A percentile compares a stretch with the other conserved stretches of the same genome.
phyloP scores from a whole-genome alignment of 2,113 vertebrate species.

The Nipponia nippon region DNA sequence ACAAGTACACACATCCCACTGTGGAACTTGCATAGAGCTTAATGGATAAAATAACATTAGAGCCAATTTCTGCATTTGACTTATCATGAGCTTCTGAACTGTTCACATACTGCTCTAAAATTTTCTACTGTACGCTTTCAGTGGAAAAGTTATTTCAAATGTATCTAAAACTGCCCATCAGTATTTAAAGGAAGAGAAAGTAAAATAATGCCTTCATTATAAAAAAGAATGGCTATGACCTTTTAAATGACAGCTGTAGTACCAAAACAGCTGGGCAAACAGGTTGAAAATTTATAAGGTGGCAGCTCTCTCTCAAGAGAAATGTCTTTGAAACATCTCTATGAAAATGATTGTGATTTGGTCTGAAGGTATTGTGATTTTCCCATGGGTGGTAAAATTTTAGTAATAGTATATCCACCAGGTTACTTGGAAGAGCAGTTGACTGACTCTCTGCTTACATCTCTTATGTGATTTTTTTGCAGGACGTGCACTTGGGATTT shows the following conservation, averaged over 20 bases:
- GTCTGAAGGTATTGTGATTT: background rate
- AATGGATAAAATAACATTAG: background rate
- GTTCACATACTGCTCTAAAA: background rate
- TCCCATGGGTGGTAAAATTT: background rate
- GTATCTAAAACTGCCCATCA: background rate
- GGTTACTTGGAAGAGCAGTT: background rate
- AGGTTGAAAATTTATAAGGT: constrained; percentile 19
- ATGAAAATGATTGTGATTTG: background rate
- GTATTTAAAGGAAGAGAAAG: background rate
- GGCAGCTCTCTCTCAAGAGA: background rate
- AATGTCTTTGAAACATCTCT: background rate
- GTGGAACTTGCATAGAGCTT: background rate
- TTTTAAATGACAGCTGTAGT: constrained; percentile 2
- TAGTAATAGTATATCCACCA: background rate
- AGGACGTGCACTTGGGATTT: background rate
- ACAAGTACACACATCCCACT: background rate
- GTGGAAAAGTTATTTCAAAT: background rate
- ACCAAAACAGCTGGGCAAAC: background rate
- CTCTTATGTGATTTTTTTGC: background rate
- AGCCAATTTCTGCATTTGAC: background rate
- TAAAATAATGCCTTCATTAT: background rate
- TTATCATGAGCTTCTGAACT: background rate
- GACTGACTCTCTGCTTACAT: background rate
- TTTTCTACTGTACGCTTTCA: background rate
- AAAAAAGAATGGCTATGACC: background rate